These are phyloP conservation scores for Halcyon smyrnensis DNA, from an alignment of 2,797 vertebrate species.

Conservation along the genomic window DNA sequence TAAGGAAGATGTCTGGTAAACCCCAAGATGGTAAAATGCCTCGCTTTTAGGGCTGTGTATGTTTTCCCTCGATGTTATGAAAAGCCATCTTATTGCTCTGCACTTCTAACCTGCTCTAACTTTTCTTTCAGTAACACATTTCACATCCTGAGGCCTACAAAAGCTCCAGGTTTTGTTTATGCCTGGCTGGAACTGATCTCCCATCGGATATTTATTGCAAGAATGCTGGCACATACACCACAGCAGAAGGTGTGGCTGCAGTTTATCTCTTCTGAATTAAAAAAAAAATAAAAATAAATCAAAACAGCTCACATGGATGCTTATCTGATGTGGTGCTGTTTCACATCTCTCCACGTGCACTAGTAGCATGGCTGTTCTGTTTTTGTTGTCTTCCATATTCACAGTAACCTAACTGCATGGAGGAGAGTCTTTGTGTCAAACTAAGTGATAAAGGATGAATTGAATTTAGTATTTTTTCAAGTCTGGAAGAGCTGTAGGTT, in stretches of 20 bases:
- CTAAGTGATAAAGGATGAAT: neutral
- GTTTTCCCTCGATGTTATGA: neutral
- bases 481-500: neutral
- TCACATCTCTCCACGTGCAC: constrained; percentile 13
- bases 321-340: constrained; percentile 40
- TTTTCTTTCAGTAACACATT: constrained; percentile 93
- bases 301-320: neutral
- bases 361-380: constrained; percentile 48
- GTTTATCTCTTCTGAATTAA: constrained; percentile 76
- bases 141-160: constrained; percentile 98
- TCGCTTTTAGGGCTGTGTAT: constrained; percentile 44
- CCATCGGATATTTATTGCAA: constrained; percentile 98
- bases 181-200: constrained; percentile 99
- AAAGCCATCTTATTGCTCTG: constrained; percentile 24
- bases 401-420: constrained; percentile 53
- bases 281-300: neutral
- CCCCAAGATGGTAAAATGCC: neutral
- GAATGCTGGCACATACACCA: constrained; percentile 99
- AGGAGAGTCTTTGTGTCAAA: neutral
- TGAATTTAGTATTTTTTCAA: neutral
- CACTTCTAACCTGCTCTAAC: constrained; percentile 63
- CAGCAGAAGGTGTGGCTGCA: constrained; percentile 95
- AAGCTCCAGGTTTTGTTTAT: constrained; percentile 98
- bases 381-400: constrained; percentile 41
- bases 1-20: constrained; percentile 4